phyloP scores from a whole-genome alignment of 2,888 invertebrate species.

The Nemapogon koenigi region DNA sequence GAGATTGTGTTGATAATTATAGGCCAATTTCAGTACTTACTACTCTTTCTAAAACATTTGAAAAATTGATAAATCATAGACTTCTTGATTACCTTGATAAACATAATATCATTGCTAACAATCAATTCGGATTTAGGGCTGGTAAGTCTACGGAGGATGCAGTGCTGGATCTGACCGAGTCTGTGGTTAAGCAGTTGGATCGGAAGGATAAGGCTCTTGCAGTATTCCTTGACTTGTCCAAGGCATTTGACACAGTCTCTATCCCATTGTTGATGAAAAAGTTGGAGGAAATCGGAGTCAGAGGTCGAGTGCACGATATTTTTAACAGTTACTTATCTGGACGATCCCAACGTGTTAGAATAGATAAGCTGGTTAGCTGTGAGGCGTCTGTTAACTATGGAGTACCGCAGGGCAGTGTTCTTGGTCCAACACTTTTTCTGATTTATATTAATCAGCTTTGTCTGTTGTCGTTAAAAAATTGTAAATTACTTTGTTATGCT shows the following conservation, averaged over 20 bases:
- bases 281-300: conserved; percentile 1
- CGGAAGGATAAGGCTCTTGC: neutral
- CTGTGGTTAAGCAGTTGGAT: neutral
- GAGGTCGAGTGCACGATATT: neutral
- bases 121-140: conserved; percentile 10
- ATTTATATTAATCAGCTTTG: neutral
- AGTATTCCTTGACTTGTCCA: conserved; percentile 8
- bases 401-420: conserved; percentile 3
- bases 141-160: conserved; percentile 5
- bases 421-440: conserved; percentile 1
- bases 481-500: neutral
- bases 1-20: conserved; percentile 2
- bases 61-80: conserved; percentile 8
- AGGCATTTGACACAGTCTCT: conserved; percentile 11
- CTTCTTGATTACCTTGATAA: conserved; percentile 7
- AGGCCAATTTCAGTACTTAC: conserved; percentile 6
- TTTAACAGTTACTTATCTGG: neutral
- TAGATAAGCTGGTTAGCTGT: too few species aligned
- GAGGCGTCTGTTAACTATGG: neutral
- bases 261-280: conserved; percentile 7
- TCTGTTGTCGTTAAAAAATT: neutral
- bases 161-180: conserved; percentile 1
- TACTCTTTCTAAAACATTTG: conserved; percentile 1
- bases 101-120: conserved; percentile 4
- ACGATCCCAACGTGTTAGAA: neutral